These are phyloP conservation scores for Etia nguti DNA, from an alignment of 2,113 vertebrate species.

Conservation along the genomic window DNA sequence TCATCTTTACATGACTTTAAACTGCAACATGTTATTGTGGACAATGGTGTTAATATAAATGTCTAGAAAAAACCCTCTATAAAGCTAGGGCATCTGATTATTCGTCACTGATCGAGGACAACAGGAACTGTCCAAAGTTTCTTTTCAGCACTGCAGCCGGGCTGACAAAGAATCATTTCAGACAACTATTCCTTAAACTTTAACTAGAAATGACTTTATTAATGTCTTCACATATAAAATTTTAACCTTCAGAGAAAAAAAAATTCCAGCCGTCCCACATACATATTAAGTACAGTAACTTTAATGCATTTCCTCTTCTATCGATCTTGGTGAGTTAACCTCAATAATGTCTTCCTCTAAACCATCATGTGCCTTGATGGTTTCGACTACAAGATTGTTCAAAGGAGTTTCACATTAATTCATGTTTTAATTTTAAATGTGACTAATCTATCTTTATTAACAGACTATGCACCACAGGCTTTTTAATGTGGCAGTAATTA, in stretches of 20 bases:
- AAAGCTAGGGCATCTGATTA: neutral
- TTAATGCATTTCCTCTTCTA: neutral
- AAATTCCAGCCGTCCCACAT: neutral
- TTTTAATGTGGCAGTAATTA: neutral
- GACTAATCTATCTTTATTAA: neutral
- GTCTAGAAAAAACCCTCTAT: neutral
- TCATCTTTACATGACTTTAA: neutral
- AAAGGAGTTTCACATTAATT: neutral
- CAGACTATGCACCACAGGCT: neutral
- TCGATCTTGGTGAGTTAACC: neutral
- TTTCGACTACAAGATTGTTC: neutral
- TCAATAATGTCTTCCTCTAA: neutral
- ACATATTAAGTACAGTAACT: neutral
- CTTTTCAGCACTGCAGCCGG: neutral
- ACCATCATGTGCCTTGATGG: neutral
- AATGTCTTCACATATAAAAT: neutral
- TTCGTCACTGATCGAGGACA: rapidly evolving
- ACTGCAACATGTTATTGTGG: neutral
- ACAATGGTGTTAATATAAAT: rapidly evolving
- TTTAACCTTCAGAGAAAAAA: neutral
- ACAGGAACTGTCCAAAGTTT: neutral
- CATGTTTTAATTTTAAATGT: neutral
- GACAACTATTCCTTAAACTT: neutral
- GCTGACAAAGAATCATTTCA: neutral
- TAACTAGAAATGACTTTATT: neutral